phyloP scores from a whole-genome alignment of 2,888 invertebrate species.

The Leucania comma region DNA sequence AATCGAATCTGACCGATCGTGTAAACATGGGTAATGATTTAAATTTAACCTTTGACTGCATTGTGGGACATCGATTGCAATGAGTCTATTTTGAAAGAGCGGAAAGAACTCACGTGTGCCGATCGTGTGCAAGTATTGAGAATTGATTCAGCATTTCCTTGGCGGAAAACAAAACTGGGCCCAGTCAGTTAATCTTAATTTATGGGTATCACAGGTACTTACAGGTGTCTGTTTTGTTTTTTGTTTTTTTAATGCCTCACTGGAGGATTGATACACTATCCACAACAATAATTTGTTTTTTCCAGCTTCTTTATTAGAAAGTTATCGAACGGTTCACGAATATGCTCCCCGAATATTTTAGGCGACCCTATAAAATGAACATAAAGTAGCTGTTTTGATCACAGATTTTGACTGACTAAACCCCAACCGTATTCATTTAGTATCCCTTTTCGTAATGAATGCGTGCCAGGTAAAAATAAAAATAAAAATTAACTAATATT shows the following conservation, averaged over 20 bases:
- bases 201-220: too few species aligned
- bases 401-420: too few species aligned
- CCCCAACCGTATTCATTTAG: too few species aligned
- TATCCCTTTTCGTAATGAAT: too few species aligned
- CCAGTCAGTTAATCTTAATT: background rate
- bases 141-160: background rate
- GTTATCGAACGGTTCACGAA: background rate
- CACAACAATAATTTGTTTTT: background rate
- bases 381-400: too few species aligned
- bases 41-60: constrained; percentile 38
- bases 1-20: constrained; percentile 19
- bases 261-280: background rate
- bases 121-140: background rate
- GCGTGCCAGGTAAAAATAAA: too few species aligned
- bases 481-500: too few species aligned
- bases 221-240: too few species aligned
- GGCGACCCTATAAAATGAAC: too few species aligned
- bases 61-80: background rate
- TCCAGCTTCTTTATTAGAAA: background rate
- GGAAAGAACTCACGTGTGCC: background rate
- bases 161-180: background rate
- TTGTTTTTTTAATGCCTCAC: background rate
- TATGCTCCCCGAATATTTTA: background rate
- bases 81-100: constrained; percentile 15
- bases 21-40: constrained; percentile 44